These are phyloP conservation scores for Caenorhabditis uteleia DNA, from an alignment of 2,888 invertebrate species.

Conservation along the genomic window DNA sequence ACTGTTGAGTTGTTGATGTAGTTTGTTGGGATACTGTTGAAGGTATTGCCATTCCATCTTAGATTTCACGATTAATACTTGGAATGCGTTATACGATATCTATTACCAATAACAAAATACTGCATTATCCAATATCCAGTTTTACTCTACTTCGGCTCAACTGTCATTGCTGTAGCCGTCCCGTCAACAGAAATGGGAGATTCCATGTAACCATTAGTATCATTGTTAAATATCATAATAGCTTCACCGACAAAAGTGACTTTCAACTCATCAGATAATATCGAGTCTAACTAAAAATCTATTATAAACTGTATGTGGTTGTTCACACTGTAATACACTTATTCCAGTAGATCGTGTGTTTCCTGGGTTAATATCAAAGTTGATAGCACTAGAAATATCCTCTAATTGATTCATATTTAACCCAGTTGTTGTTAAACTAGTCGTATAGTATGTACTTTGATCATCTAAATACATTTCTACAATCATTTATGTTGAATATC, in stretches of 20 bases:
- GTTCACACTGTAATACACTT: too few species aligned
- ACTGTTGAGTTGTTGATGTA: conserved; percentile 9
- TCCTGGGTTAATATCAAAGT: conserved; percentile 1
- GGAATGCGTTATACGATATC: too few species aligned
- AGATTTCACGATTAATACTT: too few species aligned
- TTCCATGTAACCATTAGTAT: too few species aligned
- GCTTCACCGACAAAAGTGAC: too few species aligned
- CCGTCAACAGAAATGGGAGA: too few species aligned
- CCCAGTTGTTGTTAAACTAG: conserved; percentile 13
- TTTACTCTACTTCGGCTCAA: not conserved
- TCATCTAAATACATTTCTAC: conserved; percentile 7
- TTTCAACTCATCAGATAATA: too few species aligned
- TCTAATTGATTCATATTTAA: conserved; percentile 18
- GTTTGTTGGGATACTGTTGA: not conserved
- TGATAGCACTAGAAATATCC: conserved; percentile 9
- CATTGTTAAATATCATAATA: too few species aligned
- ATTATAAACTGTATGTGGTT: too few species aligned
- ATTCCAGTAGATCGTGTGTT: conserved; percentile 9
- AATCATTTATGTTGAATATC: not conserved
- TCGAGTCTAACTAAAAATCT: too few species aligned
- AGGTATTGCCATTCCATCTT: too few species aligned
- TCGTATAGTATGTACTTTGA: conserved; percentile 4
- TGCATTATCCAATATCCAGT: not conserved
- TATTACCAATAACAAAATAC: conserved; percentile 7
- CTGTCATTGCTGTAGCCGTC: too few species aligned